Evolutionary conservation across 2,797 vertebrate species (phyloP), one percentile per base, ranked within the genome.

Genomic region (Hoplostethus mediterraneus): DNA sequence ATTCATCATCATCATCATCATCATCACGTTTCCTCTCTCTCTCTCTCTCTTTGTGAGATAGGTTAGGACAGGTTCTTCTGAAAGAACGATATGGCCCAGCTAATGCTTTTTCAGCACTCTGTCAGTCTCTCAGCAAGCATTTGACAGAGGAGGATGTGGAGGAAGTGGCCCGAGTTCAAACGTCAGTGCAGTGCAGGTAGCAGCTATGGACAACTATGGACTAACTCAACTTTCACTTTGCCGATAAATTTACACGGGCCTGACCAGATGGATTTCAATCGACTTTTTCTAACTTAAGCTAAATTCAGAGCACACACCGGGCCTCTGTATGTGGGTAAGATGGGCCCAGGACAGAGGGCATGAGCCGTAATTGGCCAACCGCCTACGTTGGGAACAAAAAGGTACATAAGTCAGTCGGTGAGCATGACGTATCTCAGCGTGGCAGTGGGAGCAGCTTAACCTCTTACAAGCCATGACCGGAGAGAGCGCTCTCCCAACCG

Each of bases 361-460:
- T 55, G 30, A 30, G 21, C 44, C 49, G n/a, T 16, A 55, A 40
- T 28, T 47, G 14, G 31, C 58, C 31, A 52, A 16, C 21, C 11
- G 7, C 5, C 3, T 54, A 40, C 40, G 3, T 6, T 56, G 31
- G 63, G 58, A 80, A 62, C 47, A 30, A 36, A 59, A 80, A 71
- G 11, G 25, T n/a, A 40, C 13, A 30, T 67, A 56, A 5, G 36
- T 61, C 48, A 75, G 38, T 64, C 62, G 73, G 58, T 63, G 80
- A 71, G 54, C 28, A 5, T 71, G 55, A 70, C 59, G 57, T 54
- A 57, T 74, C 21, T 63, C n/a, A 54, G 12, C 67, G 66, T 55
- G 73, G 65, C 31, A 53, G 25, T 25, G 63, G 73, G 61, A 71
- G 11, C 63, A 51, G 70, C 62, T 30, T 31, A 40, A 70, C 21